Evolutionary conservation across 2,888 invertebrate genomes (phyloP).

Genomic region (Synanthedon vespiformis): DNA sequence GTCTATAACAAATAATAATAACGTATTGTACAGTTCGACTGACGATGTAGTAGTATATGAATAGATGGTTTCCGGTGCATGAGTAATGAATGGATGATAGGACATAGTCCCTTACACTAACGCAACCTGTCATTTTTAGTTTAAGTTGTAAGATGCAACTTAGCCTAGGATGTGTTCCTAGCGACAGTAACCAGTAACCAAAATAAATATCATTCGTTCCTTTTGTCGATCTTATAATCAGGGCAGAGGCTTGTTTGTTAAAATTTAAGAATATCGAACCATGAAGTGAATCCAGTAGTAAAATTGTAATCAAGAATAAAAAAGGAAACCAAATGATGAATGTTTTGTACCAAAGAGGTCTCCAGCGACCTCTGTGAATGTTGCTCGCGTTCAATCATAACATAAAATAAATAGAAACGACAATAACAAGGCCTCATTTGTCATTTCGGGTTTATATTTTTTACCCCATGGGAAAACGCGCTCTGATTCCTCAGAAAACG

Average conservation of each 20-base stretch:
- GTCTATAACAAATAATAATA: too few relatives aligned
- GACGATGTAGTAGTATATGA: too few relatives aligned
- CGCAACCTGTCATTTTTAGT: too few relatives aligned
- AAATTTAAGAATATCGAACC: neutral
- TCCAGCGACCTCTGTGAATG: conserved; percentile 7
- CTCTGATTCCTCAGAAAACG: neutral
- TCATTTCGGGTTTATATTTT: conserved; percentile 6
- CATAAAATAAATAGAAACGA: conserved; percentile 9
- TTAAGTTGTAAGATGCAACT: too few relatives aligned
- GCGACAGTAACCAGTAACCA: too few relatives aligned
- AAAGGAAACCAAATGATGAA: conserved; percentile 14
- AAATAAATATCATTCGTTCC: too few relatives aligned
- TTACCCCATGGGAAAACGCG: neutral
- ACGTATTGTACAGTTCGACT: too few relatives aligned
- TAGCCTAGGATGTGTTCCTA: too few relatives aligned
- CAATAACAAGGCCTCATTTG: conserved; percentile 12
- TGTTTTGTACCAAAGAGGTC: conserved; percentile 8
- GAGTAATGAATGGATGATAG: too few relatives aligned
- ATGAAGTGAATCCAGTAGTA: neutral
- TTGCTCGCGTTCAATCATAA: conserved; percentile 14
- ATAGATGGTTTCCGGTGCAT: too few relatives aligned
- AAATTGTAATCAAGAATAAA: neutral
- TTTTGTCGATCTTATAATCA: too few relatives aligned
- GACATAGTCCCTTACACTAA: too few relatives aligned
- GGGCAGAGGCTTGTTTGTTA: neutral